Evolutionary conservation across 1,140 invertebrate species (phyloP).

Genomic region (Conus betulinus): DNA sequence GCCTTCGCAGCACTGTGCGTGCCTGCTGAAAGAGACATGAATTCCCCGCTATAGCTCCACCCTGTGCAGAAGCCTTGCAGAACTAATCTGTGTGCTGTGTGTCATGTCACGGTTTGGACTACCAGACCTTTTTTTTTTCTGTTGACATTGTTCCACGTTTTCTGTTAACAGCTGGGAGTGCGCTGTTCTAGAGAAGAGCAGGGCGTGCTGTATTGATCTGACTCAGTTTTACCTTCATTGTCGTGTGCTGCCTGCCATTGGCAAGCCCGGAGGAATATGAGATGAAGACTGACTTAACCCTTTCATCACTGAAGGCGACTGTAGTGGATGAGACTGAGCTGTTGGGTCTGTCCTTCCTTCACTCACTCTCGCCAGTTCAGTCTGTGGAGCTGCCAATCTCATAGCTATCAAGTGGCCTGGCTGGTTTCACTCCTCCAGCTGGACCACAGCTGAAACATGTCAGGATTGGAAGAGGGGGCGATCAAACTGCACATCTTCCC

Average conservation of each 20-base stretch:
- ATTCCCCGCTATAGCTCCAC: neutral
- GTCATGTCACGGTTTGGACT: neutral
- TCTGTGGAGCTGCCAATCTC: neutral
- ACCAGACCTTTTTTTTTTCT: too few relatives aligned
- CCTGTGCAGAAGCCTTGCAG: constrained; percentile 2
- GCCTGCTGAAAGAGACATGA: neutral
- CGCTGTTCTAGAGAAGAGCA: constrained; percentile 1
- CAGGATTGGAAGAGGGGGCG: too few relatives aligned
- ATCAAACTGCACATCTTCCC: too few relatives aligned
- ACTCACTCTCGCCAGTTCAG: neutral
- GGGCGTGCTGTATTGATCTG: neutral
- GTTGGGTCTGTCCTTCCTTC: neutral
- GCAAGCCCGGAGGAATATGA: neutral
- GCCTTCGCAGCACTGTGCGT: too few relatives aligned
- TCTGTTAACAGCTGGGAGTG: neutral
- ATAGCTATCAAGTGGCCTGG: too few relatives aligned
- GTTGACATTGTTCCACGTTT: neutral
- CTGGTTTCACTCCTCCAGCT: too few relatives aligned
- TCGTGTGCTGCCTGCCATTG: neutral
- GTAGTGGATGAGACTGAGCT: neutral
- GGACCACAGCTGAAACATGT: too few relatives aligned
- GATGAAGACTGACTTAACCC: constrained; percentile 13
- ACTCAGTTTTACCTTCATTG: neutral
- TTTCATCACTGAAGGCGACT: neutral
- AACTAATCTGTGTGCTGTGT: neutral